These are phyloP conservation scores for Thamnaconus septentrionalis DNA, from an alignment of 2,113 vertebrate species.

Conservation along the genomic window DNA sequence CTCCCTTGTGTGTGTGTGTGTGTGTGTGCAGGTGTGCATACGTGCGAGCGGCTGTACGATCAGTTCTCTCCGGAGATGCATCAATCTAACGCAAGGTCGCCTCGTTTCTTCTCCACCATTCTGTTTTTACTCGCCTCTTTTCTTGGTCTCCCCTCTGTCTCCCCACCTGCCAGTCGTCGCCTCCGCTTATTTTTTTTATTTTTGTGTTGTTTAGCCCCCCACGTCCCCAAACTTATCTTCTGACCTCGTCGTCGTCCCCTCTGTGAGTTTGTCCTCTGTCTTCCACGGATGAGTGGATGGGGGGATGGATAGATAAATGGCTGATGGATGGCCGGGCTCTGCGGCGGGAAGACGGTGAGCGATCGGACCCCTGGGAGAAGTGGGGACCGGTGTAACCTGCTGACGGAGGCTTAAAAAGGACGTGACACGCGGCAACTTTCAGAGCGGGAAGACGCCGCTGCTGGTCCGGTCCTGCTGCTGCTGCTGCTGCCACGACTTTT, in stretches of 20 bases:
- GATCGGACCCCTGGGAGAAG: slow-evolving; percentile 54
- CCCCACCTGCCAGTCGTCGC: slow-evolving; percentile 8
- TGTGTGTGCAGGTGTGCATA: background rate
- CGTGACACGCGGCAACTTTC: slow-evolving; percentile 48
- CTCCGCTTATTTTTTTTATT: background rate
- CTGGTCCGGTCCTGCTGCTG: slow-evolving; percentile 11
- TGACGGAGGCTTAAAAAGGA: slow-evolving; percentile 73
- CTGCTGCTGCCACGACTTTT: slow-evolving; percentile 20
- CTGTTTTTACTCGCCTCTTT: slow-evolving; percentile 22
- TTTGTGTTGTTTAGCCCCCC: background rate
- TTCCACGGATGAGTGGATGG: slow-evolving; percentile 59
- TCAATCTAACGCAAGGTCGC: slow-evolving; percentile 71
- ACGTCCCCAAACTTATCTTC: too few relatives aligned
- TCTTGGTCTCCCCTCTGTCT: slow-evolving; percentile 6
- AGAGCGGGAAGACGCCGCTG: slow-evolving; percentile 23
- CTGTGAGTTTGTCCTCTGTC: slow-evolving; percentile 39
- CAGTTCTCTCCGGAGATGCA: slow-evolving; percentile 62
- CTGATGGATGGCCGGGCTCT: slow-evolving; percentile 14
- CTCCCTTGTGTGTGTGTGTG: slow-evolving; percentile 3
- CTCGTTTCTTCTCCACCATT: slow-evolving; percentile 33
- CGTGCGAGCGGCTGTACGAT: slow-evolving; percentile 34
- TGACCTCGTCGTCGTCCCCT: slow-evolving; percentile 10
- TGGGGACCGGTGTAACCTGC: slow-evolving; percentile 58
- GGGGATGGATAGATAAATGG: slow-evolving; percentile 61
- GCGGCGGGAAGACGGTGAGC: slow-evolving; percentile 40